Base-by-base conservation (phyloP, 2,888 invertebrate species). In the Brachyptera risi region DNA sequence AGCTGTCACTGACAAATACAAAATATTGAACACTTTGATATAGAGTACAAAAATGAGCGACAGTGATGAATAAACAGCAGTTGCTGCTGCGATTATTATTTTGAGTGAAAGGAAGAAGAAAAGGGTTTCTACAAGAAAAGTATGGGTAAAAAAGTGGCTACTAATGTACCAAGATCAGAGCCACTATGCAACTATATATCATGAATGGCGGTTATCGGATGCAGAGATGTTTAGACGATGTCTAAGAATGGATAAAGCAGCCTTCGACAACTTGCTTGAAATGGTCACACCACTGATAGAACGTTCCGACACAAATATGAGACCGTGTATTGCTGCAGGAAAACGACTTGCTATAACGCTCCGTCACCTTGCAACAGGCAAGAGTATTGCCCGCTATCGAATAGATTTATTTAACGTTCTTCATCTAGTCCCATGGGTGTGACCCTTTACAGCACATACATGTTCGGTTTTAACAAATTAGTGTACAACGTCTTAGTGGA, bases 351-450 rank as follows among this genome's bases (percentile, higher is more conserved):
- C 57, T 31, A 59, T 65, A 27, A 60, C 61, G 26, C 44, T 65
- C 51, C 26, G 61, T 35, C 59, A 61, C 57, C 51, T 64, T 17
- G 64, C 59, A 15, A 59, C 61, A 49, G 62, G 65, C 24, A 63
- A 65, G 42, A n/a, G n/a, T 56, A 38, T 17, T 63, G 19, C 38
- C n/a, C n/a, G n/a, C n/a, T n/a, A n/a, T n/a, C n/a, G n/a, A n/a
- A n/a, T n/a, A n/a, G n/a, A n/a, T n/a, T n/a, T n/a, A n/a, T n/a
- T n/a, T n/a, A n/a, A n/a, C n/a, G n/a, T n/a, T n/a, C n/a, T n/a
- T n/a, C n/a, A n/a, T n/a, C n/a, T n/a, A n/a, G n/a, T n/a, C n/a
- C n/a, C n/a, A n/a, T n/a, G n/a, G n/a, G n/a, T n/a, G n/a, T n/a
- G n/a, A n/a, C n/a, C n/a, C n/a, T n/a, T n/a, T n/a, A n/a, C n/a